These are phyloP conservation scores for Spilogale gracilis DNA, from an alignment of 2,113 vertebrate genomes.

Conservation along the genomic window DNA sequence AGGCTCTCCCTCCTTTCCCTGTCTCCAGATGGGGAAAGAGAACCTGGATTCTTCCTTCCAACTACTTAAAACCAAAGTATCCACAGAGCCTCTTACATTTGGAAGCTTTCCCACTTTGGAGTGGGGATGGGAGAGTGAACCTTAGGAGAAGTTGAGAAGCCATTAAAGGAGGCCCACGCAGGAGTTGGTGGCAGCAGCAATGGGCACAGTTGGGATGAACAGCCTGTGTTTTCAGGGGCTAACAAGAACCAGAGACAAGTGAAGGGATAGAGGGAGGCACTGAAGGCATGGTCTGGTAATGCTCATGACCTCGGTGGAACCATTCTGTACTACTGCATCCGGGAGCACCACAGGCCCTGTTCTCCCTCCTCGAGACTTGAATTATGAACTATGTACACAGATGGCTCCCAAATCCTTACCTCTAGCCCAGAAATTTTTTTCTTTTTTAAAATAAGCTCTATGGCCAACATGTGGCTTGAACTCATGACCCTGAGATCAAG, in stretches of 20 bases:
- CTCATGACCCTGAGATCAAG: background rate
- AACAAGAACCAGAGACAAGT: background rate
- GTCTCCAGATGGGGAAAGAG: background rate
- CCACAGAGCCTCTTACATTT: background rate
- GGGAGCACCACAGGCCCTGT: background rate
- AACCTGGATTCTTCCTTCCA: constrained; percentile 43
- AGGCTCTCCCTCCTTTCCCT: background rate
- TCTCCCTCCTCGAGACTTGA: background rate
- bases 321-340: background rate
- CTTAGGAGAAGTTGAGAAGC: background rate
- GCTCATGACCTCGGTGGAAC: background rate
- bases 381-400: background rate
- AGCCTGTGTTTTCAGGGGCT: background rate
- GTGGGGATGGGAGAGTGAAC: background rate
- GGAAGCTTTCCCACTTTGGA: constrained; percentile 21
- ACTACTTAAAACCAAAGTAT: constrained; percentile 18
- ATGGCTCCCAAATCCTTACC: background rate
- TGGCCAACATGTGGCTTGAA: background rate
- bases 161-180: constrained; percentile 10
- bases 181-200: background rate
- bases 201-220: background rate
- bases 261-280: too few relatives aligned
- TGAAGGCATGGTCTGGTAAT: background rate
- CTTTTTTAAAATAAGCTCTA: background rate
- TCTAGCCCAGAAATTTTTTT: background rate